Evolutionary conservation across 2,797 vertebrate species (phyloP).

Genomic region (Phoxinus dragarum): DNA sequence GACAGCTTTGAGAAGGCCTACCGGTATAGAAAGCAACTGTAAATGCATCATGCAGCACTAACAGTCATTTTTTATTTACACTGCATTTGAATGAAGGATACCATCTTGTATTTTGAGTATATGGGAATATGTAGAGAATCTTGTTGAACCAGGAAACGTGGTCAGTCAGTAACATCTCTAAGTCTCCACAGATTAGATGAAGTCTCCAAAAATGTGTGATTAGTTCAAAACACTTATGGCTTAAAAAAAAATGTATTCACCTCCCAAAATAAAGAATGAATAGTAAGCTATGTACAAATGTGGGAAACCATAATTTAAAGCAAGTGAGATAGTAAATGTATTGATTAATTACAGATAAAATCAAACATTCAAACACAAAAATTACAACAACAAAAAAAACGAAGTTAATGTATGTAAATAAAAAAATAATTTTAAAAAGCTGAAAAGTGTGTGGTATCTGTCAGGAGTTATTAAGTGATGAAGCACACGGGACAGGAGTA

Average conservation of each 20-base stretch:
- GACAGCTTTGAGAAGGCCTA: background rate
- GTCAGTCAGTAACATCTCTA: background rate
- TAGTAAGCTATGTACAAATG: background rate
- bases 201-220: background rate
- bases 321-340: background rate
- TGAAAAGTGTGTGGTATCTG: background rate
- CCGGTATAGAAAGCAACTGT: background rate
- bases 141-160: background rate
- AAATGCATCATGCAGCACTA: background rate
- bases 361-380: background rate
- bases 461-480: background rate
- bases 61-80: conserved; percentile 7
- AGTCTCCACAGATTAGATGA: background rate
- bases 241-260: background rate
- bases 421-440: too few species aligned
- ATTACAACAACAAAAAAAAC: too few species aligned
- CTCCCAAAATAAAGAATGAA: background rate
- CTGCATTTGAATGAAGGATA: background rate
- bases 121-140: background rate
- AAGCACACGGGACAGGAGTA: background rate
- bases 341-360: background rate
- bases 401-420: background rate
- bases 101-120: background rate
- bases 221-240: background rate
- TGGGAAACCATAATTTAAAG: background rate